Evolutionary conservation across 2,888 invertebrate species (phyloP).

Genomic region (Pristionchus mayeri): DNA sequence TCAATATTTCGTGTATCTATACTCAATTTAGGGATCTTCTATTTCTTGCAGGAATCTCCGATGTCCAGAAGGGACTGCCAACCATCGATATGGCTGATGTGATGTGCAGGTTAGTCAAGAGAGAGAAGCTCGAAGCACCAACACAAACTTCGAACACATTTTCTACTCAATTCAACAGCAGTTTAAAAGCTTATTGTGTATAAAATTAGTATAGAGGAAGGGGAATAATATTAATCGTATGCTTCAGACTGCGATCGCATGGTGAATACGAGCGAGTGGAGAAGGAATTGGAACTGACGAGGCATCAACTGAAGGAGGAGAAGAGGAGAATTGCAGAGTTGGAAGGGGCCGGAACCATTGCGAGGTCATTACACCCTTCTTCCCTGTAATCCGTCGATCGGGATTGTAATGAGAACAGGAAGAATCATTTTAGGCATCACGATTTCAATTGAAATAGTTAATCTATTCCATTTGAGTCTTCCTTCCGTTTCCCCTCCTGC

Average conservation of each 20-base stretch:
- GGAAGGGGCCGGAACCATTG: conserved; percentile 6
- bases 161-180: background rate
- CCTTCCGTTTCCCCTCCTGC: conserved; percentile 66
- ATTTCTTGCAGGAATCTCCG: conserved; percentile 57
- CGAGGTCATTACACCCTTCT: too few relatives aligned
- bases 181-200: background rate
- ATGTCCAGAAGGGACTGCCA: conserved; percentile 61
- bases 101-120: conserved; percentile 57
- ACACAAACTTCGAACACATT: background rate
- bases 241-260: conserved; percentile 68
- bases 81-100: conserved; percentile 70
- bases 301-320: conserved; percentile 43
- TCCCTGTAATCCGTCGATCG: too few relatives aligned
- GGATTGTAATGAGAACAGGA: too few relatives aligned
- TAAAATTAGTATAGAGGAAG: background rate
- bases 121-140: background rate
- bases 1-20: background rate
- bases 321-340: conserved; percentile 42
- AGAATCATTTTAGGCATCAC: too few relatives aligned
- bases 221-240: background rate
- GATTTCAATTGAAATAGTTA: too few relatives aligned
- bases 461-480: conserved; percentile 50
- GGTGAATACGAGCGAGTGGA: conserved; percentile 70
- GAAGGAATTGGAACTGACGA: conserved; percentile 64
- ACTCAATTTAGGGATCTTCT: too few relatives aligned